Evolutionary conservation across 2,113 vertebrate species (phyloP).

Genomic region (Cinclus mexicanus): DNA sequence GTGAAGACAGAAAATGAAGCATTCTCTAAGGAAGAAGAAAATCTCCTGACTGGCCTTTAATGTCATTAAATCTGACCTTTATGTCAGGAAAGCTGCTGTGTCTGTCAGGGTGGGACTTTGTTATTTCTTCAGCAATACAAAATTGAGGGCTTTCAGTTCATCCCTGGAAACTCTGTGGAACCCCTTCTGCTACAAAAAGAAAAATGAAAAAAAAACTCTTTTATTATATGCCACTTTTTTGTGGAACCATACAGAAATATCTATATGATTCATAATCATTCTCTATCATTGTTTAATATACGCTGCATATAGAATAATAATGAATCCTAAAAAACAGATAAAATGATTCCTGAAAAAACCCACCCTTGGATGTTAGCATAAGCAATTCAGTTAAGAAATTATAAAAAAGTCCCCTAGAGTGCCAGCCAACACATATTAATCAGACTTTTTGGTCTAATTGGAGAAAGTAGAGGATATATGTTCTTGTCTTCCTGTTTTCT

Average conservation of each 20-base stretch:
- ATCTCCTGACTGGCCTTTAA: background rate
- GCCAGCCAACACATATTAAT: background rate
- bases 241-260: background rate
- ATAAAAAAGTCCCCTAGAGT: background rate
- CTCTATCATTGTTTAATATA: background rate
- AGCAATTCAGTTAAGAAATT: background rate
- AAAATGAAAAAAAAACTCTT: background rate
- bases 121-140: background rate
- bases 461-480: background rate
- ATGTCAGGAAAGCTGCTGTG: background rate
- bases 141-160: background rate
- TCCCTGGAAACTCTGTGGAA: background rate
- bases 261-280: background rate
- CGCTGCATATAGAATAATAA: background rate
- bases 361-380: background rate
- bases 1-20: background rate
- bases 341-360: background rate
- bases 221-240: background rate
- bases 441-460: background rate
- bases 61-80: background rate
- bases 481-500: background rate
- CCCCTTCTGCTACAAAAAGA: background rate
- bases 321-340: background rate
- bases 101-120: background rate
- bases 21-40: background rate